Conservation (phyloP, 2,797 vertebrate genomes). For the Rhinogobio ventralis region DNA sequence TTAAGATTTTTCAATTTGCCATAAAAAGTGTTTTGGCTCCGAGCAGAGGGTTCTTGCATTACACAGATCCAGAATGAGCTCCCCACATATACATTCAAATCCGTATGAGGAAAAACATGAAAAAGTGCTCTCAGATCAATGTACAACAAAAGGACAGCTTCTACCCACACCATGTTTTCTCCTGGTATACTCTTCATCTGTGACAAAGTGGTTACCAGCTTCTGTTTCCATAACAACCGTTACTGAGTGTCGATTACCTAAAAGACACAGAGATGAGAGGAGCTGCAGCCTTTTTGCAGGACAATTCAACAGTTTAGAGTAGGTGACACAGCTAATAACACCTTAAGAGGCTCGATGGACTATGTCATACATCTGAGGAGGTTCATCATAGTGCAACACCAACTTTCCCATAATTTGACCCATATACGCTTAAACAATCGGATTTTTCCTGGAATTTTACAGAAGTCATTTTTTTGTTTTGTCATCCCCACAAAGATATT, state of each 20-base stretch:
- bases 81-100: conserved; percentile 13
- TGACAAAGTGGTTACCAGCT: conserved; percentile 47
- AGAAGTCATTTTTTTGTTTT: not conserved
- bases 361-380: conserved; percentile 23
- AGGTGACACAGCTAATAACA: conserved; percentile 14
- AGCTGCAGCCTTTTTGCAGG: conserved; percentile 45
- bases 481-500: conserved; percentile 1
- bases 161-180: conserved; percentile 40
- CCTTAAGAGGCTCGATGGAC: conserved; percentile 22
- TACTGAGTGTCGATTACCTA: conserved; percentile 67
- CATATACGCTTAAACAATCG: not conserved
- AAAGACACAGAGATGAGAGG: conserved; percentile 59
- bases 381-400: not conserved
- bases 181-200: conserved; percentile 47
- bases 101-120: conserved; percentile 1
- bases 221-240: conserved; percentile 75
- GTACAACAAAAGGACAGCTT: conserved; percentile 42
- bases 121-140: conserved; percentile 28
- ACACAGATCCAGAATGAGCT: conserved; percentile 17
- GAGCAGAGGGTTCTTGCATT: conserved; percentile 2
- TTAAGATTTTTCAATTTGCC: conserved; percentile 29
- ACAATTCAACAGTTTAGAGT: conserved; percentile 45
- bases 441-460: not conserved
- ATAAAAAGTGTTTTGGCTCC: conserved; percentile 3
- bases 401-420: conserved; percentile 2